Percentiles rank a stretch among this genome's conserved stretches.
Evolutionary conservation across 2,888 invertebrate genomes (phyloP).

Genomic region (Oxycera nigricornis): DNA sequence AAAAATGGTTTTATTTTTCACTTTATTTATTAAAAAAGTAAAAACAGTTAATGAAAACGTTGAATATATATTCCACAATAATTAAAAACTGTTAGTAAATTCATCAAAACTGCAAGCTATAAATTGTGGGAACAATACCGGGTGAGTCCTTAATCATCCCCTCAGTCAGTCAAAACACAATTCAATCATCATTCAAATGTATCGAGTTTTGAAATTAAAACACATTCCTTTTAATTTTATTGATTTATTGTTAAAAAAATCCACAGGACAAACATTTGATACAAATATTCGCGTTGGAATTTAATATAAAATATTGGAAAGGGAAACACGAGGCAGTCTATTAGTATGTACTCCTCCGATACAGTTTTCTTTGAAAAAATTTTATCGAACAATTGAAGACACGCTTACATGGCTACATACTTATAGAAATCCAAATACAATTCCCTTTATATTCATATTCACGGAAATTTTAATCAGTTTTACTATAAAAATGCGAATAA

Average conservation of each 20-base stretch:
- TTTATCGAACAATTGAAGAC: neutral
- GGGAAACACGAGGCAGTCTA: constrained; percentile 35
- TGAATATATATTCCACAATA: no score
- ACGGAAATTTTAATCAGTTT: constrained; percentile 32
- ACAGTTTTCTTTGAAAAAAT: constrained; percentile 29
- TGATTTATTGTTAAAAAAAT: constrained; percentile 27
- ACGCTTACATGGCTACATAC: neutral
- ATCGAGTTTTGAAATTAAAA: no score
- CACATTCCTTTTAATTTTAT: no score
- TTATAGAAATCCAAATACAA: neutral
- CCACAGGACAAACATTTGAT: constrained; percentile 52
- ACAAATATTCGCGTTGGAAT: constrained; percentile 51
- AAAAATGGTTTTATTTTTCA: no score
- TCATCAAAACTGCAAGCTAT: no score
- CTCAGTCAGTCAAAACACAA: no score
- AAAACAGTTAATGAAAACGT: no score
- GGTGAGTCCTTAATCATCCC: no score
- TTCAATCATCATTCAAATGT: no score
- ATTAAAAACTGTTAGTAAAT: no score
- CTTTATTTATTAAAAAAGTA: no score
- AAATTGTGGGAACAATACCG: no score
- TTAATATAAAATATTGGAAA: constrained; percentile 33
- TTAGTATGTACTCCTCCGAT: constrained; percentile 26
- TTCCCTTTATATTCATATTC: constrained; percentile 8
- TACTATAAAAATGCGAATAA: constrained; percentile 35